phyloP scores from a whole-genome alignment of 1,140 invertebrate genomes.

The Drepana arcuata region DNA sequence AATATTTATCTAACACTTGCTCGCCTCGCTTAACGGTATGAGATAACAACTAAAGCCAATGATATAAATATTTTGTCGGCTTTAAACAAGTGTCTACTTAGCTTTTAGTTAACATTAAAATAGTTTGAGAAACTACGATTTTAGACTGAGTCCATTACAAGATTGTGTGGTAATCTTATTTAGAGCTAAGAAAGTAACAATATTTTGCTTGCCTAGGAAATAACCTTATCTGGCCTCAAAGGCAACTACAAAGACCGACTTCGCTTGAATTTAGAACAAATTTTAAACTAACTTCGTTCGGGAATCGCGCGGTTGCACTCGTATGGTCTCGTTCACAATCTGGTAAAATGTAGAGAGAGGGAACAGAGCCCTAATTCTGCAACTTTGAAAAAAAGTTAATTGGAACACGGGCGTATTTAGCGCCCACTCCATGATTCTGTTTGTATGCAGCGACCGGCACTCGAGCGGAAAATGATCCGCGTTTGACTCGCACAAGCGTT shows the following conservation, averaged over 20 bases:
- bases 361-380: conserved; percentile 10
- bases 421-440: conserved; percentile 27
- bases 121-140: no score
- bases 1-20: conserved; percentile 37
- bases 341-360: conserved; percentile 14
- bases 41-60: conserved; percentile 7
- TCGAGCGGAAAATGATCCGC: conserved; percentile 22
- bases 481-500: conserved; percentile 21
- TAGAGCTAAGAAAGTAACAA: no score
- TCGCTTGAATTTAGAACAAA: conserved; percentile 19
- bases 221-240: conserved; percentile 15
- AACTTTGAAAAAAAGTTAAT: conserved; percentile 17
- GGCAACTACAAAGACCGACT: conserved; percentile 13
- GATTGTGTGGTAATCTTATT: no score
- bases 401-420: conserved; percentile 21
- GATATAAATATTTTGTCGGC: conserved; percentile 12
- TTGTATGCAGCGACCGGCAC: conserved; percentile 22
- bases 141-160: no score
- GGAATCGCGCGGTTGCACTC: conserved; percentile 13
- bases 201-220: no score
- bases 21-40: conserved; percentile 3
- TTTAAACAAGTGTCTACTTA: conserved; percentile 3
- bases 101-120: no score
- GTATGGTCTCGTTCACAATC: conserved; percentile 13
- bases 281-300: conserved; percentile 21